Evolutionary conservation across 2,888 invertebrate species (phyloP), one percentile per base, ranked within the genome.

Genomic region (Tineola bisselliella): DNA sequence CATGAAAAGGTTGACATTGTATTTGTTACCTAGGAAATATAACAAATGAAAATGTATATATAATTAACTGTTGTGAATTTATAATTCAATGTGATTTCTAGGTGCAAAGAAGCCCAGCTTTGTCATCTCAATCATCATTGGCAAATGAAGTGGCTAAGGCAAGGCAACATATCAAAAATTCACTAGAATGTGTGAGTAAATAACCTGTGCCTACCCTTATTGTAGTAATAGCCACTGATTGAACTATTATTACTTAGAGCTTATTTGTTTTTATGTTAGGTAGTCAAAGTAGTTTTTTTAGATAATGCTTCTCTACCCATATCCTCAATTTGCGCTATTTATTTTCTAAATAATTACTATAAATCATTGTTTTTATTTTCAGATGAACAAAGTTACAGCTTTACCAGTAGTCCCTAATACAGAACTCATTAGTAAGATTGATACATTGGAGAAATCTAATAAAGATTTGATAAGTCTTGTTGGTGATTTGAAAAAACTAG

Each of bases 101-200:
- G 56, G 56, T 56, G 30, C 56, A 56, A 56, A 13, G 56, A 30
- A 56, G 56, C 56, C 56, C 56, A 56, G 56, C 56, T 56, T 68
- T 74, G 67, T 69, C 77, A 72, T 73, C 78, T 71, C 81, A 87
- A 77, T 90, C 90, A 73, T 90, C 92, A 71, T 89, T 95, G 86
- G 93, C 93, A 74, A 91, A 90, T 79, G 94, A 94, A 89, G 93
- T 95, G 76, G 94, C 93, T 75, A 94, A 93, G 88, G 94, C 94
- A 79, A 91, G 94, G 76, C 92, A 94, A 86, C 93, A 94, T 84
- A 92, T 95, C 88, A 93, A 91, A 88, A 90, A 89, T 73, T 91
- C 90, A 72, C 87, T 91, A 77, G 90, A 91, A 83, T 90, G 90
- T 89, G 92, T 92, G 88, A 90, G 89, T 90, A 80, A 70, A 25